Evolutionary conservation across 2,888 invertebrate species (phyloP).

Genomic region (Hesperia comma): DNA sequence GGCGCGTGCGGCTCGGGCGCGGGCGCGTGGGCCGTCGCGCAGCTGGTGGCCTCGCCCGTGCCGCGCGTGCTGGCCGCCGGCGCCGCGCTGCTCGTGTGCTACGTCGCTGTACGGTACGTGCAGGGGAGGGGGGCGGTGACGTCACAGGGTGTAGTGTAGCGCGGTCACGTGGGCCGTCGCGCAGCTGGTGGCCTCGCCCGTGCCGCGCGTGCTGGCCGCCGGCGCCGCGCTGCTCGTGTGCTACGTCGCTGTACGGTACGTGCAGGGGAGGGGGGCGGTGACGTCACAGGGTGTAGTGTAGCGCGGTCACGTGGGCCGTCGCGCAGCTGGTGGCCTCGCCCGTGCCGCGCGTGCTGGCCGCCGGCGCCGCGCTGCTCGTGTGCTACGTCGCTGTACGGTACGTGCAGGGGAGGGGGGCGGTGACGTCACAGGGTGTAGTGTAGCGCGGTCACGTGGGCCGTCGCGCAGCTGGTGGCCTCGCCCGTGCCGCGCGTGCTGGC

Average conservation of each 20-base stretch:
- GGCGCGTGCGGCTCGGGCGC: slow-evolving; percentile 91
- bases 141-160: too few relatives aligned
- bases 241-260: slow-evolving; percentile 94
- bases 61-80: slow-evolving; percentile 92
- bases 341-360: slow-evolving; percentile 90
- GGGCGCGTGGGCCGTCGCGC: slow-evolving; percentile 91
- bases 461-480: slow-evolving; percentile 90
- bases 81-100: slow-evolving; percentile 91
- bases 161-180: slow-evolving; percentile 92
- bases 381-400: slow-evolving; percentile 94
- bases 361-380: slow-evolving; percentile 91
- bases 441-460: slow-evolving; percentile 91
- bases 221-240: slow-evolving; percentile 92
- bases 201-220: slow-evolving; percentile 91
- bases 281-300: too few relatives aligned
- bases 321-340: slow-evolving; percentile 91
- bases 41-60: slow-evolving; percentile 90
- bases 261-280: too few relatives aligned
- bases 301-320: slow-evolving; percentile 90
- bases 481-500: slow-evolving; percentile 91
- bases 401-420: too few relatives aligned
- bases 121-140: too few relatives aligned
- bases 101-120: slow-evolving; percentile 94
- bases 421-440: too few relatives aligned
- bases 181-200: slow-evolving; percentile 90